Evolutionary conservation across 2,113 vertebrate species (phyloP), one percentile per base, ranked within the genome.

Genomic region (Indicator indicator): DNA sequence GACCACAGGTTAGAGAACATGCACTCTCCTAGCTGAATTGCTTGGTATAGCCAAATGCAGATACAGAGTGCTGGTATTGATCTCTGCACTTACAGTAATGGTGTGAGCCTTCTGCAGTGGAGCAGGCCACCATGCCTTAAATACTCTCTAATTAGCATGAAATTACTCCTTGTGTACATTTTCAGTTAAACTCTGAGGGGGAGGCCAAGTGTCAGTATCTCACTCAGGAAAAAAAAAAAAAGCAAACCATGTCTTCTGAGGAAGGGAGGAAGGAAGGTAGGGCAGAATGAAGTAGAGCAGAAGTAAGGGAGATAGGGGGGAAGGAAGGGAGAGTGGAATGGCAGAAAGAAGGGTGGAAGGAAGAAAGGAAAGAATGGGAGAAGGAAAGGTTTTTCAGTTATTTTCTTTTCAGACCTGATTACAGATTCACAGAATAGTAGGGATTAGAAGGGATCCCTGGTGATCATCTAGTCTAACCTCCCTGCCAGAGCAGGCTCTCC

Each of bases 31-130:
- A 46, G 58, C n/a, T 14, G 46, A 87, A 83, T 60, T 77, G 68
- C 46, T 86, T 65, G 52, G 77, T 89, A 32, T 15, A 89, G 85
- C 56, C 92, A 90, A 83, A 85, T 54, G 92, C 56, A 58, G 72
- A 46, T n/a, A 56, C 11, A 86, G 63, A 65, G 64, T 71, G 54
- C 4, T 2, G 63, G 36, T 94, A 83, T 55, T 0, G 67, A 76
- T 91, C 77, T 38, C 48, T 84, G 80, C 73, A 44, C 69, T 90
- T 56, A 69, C 32, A 54, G 27, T 71, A 86, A 84, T 50, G 40
- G 64, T 83, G 40, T 33, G 54, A 56, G 65, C 62, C 46, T 76
- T 78, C 73, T 79, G 55, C 46, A 30, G 44, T 44, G 59, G 38
- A 55, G 78, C 70, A 79, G 55, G 32, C 69, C 42, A 64, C 60